These are phyloP conservation scores for Drosophila mettleri DNA, from an alignment of 2,888 invertebrate genomes.

Conservation along the genomic window DNA sequence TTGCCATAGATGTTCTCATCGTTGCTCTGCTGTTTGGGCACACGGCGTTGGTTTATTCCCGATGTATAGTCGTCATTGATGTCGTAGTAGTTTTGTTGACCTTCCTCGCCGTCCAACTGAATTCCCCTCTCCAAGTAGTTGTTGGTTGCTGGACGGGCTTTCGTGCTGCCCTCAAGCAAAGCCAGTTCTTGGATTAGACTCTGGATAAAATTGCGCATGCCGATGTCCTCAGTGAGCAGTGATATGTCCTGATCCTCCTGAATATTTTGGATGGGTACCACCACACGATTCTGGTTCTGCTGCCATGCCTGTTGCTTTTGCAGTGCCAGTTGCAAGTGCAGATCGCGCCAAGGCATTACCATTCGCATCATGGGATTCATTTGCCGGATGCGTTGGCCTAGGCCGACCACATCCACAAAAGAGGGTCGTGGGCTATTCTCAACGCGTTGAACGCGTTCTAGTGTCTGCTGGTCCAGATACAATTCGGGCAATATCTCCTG, in stretches of 20 bases:
- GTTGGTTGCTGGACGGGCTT: conserved; percentile 5
- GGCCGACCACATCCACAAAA: conserved; percentile 64
- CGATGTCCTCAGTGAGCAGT: conserved; percentile 74
- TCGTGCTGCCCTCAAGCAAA: conserved; percentile 35
- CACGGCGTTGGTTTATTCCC: conserved; percentile 39
- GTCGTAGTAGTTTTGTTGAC: not conserved
- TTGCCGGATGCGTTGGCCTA: conserved; percentile 27
- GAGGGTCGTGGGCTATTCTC: conserved; percentile 45
- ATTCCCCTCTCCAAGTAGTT: not conserved
- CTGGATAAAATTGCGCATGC: conserved; percentile 66
- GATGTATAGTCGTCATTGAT: conserved; percentile 19
- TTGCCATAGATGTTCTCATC: conserved; percentile 4
- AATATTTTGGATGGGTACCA: conserved; percentile 42
- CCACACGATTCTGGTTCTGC: conserved; percentile 37
- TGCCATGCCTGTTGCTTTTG: conserved; percentile 31
- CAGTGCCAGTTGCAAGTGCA: conserved; percentile 62
- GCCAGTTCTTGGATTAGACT: conserved; percentile 66
- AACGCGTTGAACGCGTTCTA: conserved; percentile 45
- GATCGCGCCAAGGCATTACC: conserved; percentile 72
- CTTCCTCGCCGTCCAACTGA: not conserved
- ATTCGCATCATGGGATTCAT: conserved; percentile 44
- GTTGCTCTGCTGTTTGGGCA: conserved; percentile 16
- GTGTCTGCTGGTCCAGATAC: conserved; percentile 56
- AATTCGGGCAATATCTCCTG: conserved; percentile 74
- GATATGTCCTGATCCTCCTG: conserved; percentile 28